A percentile compares a stretch with the other conserved stretches of the same genome.
phyloP scores from a whole-genome alignment of 2,797 vertebrate species.

The Cuniculus paca region DNA sequence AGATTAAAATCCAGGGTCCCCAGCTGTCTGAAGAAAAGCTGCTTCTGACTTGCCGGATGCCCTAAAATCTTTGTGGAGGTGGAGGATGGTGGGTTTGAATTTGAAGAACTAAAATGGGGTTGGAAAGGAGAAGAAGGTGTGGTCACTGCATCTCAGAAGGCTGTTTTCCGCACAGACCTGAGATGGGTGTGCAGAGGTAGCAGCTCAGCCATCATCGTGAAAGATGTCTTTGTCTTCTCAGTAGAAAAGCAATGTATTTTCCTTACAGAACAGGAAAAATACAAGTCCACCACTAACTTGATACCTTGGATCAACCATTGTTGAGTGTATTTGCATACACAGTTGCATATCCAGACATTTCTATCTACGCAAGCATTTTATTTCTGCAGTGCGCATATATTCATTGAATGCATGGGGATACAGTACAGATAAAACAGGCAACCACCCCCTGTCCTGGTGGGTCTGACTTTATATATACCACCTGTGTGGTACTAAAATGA shows the following conservation, averaged over 20 bases:
- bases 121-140: background rate
- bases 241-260: background rate
- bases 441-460: background rate
- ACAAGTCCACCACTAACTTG: background rate
- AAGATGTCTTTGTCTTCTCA: conserved; percentile 10
- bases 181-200: background rate
- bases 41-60: background rate
- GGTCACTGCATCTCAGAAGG: background rate
- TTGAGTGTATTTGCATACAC: background rate
- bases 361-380: background rate
- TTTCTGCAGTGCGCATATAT: conserved; percentile 10
- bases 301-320: background rate
- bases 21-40: background rate
- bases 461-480: background rate
- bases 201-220: background rate
- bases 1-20: conserved; percentile 25
- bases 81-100: background rate
- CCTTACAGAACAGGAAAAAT: conserved; percentile 4
- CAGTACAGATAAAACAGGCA: background rate
- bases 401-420: background rate
- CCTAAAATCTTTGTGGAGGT: background rate
- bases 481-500: background rate
- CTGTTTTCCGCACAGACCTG: background rate
- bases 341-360: background rate
- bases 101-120: background rate